A percentile compares a stretch with the other conserved stretches of the same genome.
Conservation (phyloP, 2,888 invertebrate species). For the Drosophila mimetica region DNA sequence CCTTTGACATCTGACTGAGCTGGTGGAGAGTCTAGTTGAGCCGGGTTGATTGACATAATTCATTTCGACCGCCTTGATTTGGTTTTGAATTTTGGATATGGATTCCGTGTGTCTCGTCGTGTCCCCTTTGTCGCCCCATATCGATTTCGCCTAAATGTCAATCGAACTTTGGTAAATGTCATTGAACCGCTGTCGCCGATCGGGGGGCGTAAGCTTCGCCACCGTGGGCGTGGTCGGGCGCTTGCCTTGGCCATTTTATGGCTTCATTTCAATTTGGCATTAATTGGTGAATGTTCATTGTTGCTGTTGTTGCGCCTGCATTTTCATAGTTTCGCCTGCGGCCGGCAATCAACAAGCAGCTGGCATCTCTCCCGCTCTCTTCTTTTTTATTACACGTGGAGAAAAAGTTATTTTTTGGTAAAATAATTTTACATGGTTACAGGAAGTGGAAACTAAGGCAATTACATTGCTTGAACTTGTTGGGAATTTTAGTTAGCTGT, state of each 20-base stretch:
- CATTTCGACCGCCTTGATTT: conserved; percentile 25
- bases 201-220: conserved; percentile 23
- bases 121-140: conserved; percentile 14
- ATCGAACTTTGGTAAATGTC: conserved; percentile 51
- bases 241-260: conserved; percentile 48
- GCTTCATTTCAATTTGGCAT: conserved; percentile 71
- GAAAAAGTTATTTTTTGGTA: neutral
- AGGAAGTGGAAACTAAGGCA: no score
- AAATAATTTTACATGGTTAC: no score
- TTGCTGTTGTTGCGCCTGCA: conserved; percentile 33
- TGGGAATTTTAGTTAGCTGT: no score
- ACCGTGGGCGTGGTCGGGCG: conserved; percentile 4
- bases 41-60: conserved; percentile 44
- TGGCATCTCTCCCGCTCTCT: conserved; percentile 25
- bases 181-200: conserved; percentile 46
- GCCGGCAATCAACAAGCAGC: conserved; percentile 32
- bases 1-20: conserved; percentile 61
- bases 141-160: conserved; percentile 51
- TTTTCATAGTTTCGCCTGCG: conserved; percentile 37
- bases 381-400: conserved; percentile 5
- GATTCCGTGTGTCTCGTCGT: no score
- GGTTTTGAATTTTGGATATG: conserved; percentile 7
- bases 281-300: conserved; percentile 67
- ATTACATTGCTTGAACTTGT: no score
- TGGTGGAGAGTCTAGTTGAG: neutral